Evolutionary conservation across 1,140 invertebrate species (phyloP).

Genomic region (Anthonomus grandis): DNA sequence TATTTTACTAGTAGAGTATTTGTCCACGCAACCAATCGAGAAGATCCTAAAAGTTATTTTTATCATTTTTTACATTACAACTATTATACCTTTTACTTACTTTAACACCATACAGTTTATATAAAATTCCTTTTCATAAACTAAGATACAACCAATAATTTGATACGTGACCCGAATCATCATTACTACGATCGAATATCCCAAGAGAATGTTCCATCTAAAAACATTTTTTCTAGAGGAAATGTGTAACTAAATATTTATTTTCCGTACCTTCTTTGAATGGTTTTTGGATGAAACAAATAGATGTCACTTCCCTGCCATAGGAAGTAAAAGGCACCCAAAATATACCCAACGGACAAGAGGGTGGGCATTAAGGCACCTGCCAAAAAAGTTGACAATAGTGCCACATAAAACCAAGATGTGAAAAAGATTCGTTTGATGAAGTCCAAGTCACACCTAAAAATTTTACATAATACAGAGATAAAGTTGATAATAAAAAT

Average conservation of each 20-base stretch:
- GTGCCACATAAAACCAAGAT: constrained; percentile 10
- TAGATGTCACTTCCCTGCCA: constrained; percentile 17
- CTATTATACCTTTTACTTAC: neutral
- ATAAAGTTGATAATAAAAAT: neutral
- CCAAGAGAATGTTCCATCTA: constrained; percentile 22
- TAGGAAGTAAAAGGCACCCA: constrained; percentile 1
- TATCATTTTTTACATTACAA: neutral
- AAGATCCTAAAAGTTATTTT: constrained; percentile 7
- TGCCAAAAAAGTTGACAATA: constrained; percentile 9
- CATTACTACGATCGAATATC: constrained; percentile 19
- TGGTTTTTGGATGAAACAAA: constrained; percentile 7
- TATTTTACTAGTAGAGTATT: constrained; percentile 1
- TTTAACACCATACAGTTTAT: neutral
- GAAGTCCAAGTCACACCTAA: constrained; percentile 15
- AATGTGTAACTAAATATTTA: neutral
- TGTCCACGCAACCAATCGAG: constrained; percentile 19
- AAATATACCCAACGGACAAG: constrained; percentile 19
- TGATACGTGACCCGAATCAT: constrained; percentile 3
- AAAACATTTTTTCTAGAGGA: constrained; percentile 1
- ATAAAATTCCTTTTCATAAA: neutral
- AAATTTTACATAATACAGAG: neutral
- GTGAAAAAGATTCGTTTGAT: constrained; percentile 10
- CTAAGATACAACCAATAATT: constrained; percentile 21
- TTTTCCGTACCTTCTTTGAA: constrained; percentile 6
- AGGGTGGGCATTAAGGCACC: constrained; percentile 10